phyloP scores from a whole-genome alignment of 2,888 invertebrate species.

The Atrina japonica region DNA sequence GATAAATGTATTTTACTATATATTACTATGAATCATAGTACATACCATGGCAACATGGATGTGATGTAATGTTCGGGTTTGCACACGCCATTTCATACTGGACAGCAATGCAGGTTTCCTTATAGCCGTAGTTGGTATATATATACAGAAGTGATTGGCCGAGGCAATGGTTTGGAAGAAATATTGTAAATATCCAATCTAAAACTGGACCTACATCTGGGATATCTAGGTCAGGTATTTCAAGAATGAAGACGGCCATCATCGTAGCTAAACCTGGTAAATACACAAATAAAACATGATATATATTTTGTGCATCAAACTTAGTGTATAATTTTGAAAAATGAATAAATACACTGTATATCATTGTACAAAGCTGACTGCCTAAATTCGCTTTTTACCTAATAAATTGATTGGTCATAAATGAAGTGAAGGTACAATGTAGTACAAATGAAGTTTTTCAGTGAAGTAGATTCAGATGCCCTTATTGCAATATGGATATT shows the following conservation, averaged over 20 bases:
- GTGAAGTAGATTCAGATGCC: too few species aligned
- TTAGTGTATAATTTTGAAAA: too few species aligned
- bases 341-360: too few species aligned
- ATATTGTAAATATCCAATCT: constrained; percentile 85
- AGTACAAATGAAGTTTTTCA: neutral
- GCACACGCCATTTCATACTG: constrained; percentile 26
- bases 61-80: neutral
- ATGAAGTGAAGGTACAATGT: too few species aligned
- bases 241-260: constrained; percentile 86
- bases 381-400: too few species aligned
- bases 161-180: constrained; percentile 87
- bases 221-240: constrained; percentile 84
- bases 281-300: neutral
- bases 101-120: constrained; percentile 45
- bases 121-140: constrained; percentile 77
- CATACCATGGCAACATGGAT: constrained; percentile 37
- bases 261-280: constrained; percentile 87
- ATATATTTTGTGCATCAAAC: too few species aligned
- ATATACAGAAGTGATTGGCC: constrained; percentile 81
- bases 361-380: too few species aligned
- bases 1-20: too few species aligned
- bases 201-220: constrained; percentile 83
- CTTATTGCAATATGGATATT: too few species aligned
- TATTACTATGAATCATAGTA: too few species aligned
- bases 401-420: too few species aligned